Evolutionary conservation across 2,113 vertebrate genomes (phyloP).

Genomic region (Xenotilapia flavipinnis): DNA sequence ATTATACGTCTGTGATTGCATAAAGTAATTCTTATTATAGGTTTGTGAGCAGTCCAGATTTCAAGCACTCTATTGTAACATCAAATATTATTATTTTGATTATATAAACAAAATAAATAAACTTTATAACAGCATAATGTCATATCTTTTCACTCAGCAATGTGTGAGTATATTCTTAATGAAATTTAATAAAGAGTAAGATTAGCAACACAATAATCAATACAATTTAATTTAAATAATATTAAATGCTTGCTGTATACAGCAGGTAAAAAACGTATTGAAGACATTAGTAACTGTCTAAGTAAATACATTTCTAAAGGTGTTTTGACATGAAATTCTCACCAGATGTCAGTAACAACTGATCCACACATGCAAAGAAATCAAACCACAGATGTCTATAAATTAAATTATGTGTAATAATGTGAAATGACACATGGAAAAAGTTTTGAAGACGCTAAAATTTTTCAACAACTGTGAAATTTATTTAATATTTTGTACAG

Average conservation of each 20-base stretch:
- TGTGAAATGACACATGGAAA: accelerated
- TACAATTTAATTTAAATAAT: background rate
- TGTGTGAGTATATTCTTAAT: background rate
- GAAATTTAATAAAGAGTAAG: background rate
- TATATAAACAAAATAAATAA: background rate
- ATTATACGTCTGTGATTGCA: background rate
- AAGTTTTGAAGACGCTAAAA: accelerated
- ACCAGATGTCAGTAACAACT: background rate
- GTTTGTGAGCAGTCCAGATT: background rate
- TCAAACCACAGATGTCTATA: background rate
- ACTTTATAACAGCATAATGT: background rate
- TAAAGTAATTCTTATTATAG: background rate
- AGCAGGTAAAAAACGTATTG: background rate
- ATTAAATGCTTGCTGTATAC: background rate
- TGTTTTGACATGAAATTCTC: background rate
- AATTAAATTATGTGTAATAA: background rate
- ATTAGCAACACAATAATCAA: background rate
- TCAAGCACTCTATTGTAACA: background rate
- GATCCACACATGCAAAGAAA: background rate
- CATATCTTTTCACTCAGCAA: background rate
- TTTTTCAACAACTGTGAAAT: background rate
- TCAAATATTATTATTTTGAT: background rate
- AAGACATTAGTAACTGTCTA: background rate
- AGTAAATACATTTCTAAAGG: background rate
- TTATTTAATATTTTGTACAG: background rate